Evolutionary conservation across 1,140 invertebrate species (phyloP).

Genomic region (Drosophila nasuta): DNA sequence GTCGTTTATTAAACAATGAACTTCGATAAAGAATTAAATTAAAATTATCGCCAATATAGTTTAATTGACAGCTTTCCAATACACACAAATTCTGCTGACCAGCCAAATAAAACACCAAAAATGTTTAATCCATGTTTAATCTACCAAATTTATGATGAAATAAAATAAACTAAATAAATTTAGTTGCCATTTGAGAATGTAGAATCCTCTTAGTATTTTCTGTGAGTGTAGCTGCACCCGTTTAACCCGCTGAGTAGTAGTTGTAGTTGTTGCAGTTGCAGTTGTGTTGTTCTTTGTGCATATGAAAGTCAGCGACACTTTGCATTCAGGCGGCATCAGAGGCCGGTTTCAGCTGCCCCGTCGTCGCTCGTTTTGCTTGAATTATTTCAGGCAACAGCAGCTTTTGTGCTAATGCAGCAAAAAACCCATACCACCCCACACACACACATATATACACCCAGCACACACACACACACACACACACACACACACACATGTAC

Average conservation of each 20-base stretch:
- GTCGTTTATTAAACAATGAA: too few species aligned
- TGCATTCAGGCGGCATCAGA: slow-evolving; percentile 8
- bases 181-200: not conserved
- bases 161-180: too few species aligned
- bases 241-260: slow-evolving; percentile 8
- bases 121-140: too few species aligned
- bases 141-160: too few species aligned
- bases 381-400: slow-evolving; percentile 64
- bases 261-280: slow-evolving; percentile 8
- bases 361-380: slow-evolving; percentile 54
- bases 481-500: slow-evolving; percentile 2
- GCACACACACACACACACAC: not conserved
- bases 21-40: too few species aligned
- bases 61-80: too few species aligned
- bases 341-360: slow-evolving; percentile 25
- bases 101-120: too few species aligned
- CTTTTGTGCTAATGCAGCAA: slow-evolving; percentile 75
- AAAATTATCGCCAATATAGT: too few species aligned
- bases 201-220: not conserved
- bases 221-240: not conserved
- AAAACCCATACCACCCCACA: not conserved
- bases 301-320: slow-evolving; percentile 48
- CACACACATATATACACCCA: not conserved
- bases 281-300: slow-evolving; percentile 48
- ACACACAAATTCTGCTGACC: too few species aligned